A percentile compares a stretch with the other conserved stretches of the same genome.
These are phyloP conservation scores for Synodontis membranacea DNA, from an alignment of 2,113 vertebrate species.

Conservation along the genomic window DNA sequence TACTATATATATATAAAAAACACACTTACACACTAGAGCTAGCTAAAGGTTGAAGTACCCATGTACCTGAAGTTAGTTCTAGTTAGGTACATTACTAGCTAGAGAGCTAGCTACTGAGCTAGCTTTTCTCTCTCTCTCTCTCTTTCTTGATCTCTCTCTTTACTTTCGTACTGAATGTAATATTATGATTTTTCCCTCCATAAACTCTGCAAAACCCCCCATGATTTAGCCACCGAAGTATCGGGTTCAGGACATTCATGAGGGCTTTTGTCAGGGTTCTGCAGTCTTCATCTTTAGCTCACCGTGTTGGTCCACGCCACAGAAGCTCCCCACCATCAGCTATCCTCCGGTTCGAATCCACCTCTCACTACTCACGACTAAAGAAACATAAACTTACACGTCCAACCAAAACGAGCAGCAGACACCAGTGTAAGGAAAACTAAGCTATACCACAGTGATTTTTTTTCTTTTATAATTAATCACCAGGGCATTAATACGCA, in stretches of 20 bases:
- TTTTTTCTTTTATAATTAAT: neutral
- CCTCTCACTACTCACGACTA: neutral
- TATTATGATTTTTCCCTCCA: too few species aligned
- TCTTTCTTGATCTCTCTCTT: neutral
- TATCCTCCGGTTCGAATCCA: constrained; percentile 44
- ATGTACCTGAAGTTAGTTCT: neutral
- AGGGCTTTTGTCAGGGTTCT: neutral
- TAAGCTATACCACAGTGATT: too few species aligned
- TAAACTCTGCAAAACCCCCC: neutral
- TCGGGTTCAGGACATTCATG: constrained; percentile 2
- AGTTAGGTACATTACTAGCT: neutral
- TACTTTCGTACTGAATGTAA: too few species aligned
- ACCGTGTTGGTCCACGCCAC: constrained; percentile 20
- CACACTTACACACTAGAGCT: too few species aligned
- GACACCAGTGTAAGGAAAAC: too few species aligned
- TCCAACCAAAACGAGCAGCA: neutral
- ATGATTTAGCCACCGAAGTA: rapidly evolving
- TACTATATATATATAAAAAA: too few species aligned
- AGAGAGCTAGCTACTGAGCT: neutral
- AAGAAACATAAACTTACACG: too few species aligned
- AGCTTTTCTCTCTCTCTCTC: neutral
- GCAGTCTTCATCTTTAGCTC: constrained; percentile 38
- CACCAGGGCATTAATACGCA: neutral
- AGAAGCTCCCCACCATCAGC: neutral
- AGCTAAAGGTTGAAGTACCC: neutral